Percentiles rank a stretch among this genome's conserved stretches.
phyloP scores from a whole-genome alignment of 2,888 invertebrate genomes.

The Epsilonema sp. region DNA sequence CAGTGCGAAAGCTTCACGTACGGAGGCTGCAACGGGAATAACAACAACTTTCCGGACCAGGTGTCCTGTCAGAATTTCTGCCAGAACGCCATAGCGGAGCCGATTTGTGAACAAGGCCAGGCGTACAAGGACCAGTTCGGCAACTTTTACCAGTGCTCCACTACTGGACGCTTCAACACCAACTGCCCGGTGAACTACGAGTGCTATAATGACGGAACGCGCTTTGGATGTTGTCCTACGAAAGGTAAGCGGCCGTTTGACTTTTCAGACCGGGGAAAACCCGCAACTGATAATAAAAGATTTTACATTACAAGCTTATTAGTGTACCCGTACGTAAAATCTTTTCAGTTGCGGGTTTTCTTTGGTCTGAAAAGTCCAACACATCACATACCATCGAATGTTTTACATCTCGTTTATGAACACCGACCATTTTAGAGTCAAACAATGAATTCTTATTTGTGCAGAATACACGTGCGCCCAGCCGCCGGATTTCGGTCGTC shows the following conservation, averaged over 20 bases:
- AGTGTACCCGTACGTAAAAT: no score
- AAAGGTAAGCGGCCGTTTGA: no score
- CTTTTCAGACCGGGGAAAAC: no score
- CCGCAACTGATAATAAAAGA: no score
- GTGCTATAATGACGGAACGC: constrained; percentile 5
- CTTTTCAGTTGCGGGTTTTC: no score
- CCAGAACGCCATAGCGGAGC: background rate
- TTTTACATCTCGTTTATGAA: no score
- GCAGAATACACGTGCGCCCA: constrained; percentile 2
- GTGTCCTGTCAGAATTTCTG: background rate
- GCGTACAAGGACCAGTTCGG: constrained; percentile 8
- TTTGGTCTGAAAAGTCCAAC: no score
- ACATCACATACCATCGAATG: no score
- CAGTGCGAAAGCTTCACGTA: background rate
- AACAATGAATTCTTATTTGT: no score
- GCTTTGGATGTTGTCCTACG: constrained; percentile 6
- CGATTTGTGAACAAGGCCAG: background rate
- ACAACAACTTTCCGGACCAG: background rate
- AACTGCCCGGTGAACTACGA: constrained; percentile 4
- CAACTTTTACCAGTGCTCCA: constrained; percentile 4
- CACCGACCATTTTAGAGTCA: no score
- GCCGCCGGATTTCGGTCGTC: background rate
- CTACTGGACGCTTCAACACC: background rate
- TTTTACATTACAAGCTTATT: no score
- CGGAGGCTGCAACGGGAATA: background rate